Conservation (phyloP, 2,888 invertebrate genomes). For the Eupithecia centaureata region DNA sequence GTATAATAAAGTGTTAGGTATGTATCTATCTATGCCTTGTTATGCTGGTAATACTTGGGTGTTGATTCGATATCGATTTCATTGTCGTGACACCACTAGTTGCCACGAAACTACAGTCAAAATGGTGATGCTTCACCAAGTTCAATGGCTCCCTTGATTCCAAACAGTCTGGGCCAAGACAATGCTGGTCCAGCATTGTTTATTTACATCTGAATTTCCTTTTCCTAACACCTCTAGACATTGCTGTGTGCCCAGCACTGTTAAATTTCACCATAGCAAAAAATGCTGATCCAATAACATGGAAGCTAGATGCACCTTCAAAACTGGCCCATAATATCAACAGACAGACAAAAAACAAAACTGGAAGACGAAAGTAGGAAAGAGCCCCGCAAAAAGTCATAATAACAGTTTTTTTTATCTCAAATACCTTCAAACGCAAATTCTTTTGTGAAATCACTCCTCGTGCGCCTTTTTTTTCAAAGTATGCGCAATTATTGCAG, state of each 20-base stretch:
- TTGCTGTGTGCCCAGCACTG: neutral
- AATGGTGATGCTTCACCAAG: neutral
- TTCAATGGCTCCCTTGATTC: neutral
- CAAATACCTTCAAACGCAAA: neutral
- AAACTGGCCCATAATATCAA: neutral
- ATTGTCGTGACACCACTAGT: neutral
- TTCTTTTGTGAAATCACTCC: too few species aligned
- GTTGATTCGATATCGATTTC: neutral
- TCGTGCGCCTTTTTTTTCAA: constrained; percentile 11
- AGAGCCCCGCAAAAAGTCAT: neutral
- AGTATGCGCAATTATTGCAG: constrained; percentile 29
- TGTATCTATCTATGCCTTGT: too few species aligned
- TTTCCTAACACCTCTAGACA: neutral
- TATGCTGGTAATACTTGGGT: neutral
- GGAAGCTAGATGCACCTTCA: neutral
- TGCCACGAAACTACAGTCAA: neutral
- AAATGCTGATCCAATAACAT: neutral
- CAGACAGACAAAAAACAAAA: too few species aligned
- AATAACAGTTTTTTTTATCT: neutral
- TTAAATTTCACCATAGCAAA: neutral
- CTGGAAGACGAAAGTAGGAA: neutral
- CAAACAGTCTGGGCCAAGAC: neutral
- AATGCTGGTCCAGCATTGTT: neutral
- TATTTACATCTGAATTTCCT: neutral
- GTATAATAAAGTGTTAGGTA: too few species aligned